A percentile compares a stretch with the other conserved stretches of the same genome.
Evolutionary conservation across 2,797 vertebrate genomes (phyloP).

Genomic region (Scomberomorus guttatus): DNA sequence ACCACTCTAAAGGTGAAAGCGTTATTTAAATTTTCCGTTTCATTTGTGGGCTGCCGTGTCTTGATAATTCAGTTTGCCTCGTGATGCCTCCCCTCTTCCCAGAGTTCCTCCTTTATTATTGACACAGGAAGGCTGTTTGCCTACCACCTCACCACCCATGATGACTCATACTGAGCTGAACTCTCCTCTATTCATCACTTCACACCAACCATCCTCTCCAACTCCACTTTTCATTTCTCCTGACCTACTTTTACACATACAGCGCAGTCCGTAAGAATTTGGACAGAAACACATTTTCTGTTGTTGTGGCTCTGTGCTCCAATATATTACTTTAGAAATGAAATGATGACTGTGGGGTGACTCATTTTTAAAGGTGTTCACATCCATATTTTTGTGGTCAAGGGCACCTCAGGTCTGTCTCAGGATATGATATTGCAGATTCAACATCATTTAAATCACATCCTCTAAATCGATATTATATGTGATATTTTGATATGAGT

Average conservation of each 20-base stretch:
- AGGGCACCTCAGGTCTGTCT: not conserved
- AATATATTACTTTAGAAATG: not conserved
- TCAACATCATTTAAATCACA: not conserved
- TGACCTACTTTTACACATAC: slow-evolving; percentile 65
- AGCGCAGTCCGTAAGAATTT: slow-evolving; percentile 19
- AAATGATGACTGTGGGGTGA: not conserved
- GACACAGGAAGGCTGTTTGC: slow-evolving; percentile 68
- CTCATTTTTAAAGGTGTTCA: not conserved
- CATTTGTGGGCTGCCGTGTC: slow-evolving; percentile 46
- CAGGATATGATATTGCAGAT: slow-evolving; percentile 1
- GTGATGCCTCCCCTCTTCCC: slow-evolving; percentile 34
- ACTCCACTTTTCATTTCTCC: slow-evolving; percentile 51
- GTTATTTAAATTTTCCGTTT: slow-evolving; percentile 39
- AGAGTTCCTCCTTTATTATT: slow-evolving; percentile 68
- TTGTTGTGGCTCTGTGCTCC: slow-evolving; percentile 28
- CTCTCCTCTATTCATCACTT: slow-evolving; percentile 66
- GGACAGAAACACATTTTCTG: slow-evolving; percentile 19
- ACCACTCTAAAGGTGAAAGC: slow-evolving; percentile 12
- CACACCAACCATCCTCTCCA: slow-evolving; percentile 47
- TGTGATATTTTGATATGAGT: not conserved
- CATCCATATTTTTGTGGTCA: too few species aligned
- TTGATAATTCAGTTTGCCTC: slow-evolving; percentile 50
- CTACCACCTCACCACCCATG: slow-evolving; percentile 64
- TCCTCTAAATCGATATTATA: not conserved
- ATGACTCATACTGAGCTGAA: slow-evolving; percentile 72